Conservation (phyloP, 2,888 invertebrate species). For the Disparrhopalites patrizii region DNA sequence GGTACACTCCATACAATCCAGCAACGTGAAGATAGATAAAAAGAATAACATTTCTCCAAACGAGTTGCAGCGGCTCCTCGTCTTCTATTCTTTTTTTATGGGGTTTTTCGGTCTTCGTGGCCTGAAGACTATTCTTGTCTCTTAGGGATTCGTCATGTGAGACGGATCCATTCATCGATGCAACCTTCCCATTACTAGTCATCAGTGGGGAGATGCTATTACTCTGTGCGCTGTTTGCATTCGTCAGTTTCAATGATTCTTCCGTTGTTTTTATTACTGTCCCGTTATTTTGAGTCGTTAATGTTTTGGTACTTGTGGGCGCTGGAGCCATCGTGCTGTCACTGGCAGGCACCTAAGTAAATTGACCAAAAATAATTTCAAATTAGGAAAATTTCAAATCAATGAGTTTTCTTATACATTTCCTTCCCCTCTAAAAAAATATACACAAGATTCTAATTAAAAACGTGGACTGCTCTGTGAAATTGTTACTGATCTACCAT, state of each 20-base stretch:
- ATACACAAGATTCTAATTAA: no score
- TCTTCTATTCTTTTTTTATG: conserved; percentile 3
- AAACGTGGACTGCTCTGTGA: no score
- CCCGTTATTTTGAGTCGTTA: conserved; percentile 36
- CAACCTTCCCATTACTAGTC: conserved; percentile 24
- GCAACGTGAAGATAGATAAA: conserved; percentile 72
- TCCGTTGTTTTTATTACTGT: conserved; percentile 33
- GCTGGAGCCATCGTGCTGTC: conserved; percentile 41
- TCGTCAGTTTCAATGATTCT: conserved; percentile 27
- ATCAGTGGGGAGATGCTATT: conserved; percentile 18
- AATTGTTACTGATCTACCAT: no score
- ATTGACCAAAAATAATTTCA: no score
- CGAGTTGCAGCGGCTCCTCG: conserved; percentile 53
- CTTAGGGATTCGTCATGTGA: background rate
- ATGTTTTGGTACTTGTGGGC: conserved; percentile 44
- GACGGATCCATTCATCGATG: background rate
- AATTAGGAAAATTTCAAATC: no score
- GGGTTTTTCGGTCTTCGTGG: conserved; percentile 1
- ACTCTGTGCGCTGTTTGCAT: background rate
- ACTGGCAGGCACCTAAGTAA: conserved; percentile 1
- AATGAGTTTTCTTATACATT: no score
- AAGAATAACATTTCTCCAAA: conserved; percentile 77
- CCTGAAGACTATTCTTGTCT: background rate
- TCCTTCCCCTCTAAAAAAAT: no score
- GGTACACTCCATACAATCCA: conserved; percentile 71